phyloP scores from a whole-genome alignment of 2,113 vertebrate genomes.

The Nothoprocta perdicaria region DNA sequence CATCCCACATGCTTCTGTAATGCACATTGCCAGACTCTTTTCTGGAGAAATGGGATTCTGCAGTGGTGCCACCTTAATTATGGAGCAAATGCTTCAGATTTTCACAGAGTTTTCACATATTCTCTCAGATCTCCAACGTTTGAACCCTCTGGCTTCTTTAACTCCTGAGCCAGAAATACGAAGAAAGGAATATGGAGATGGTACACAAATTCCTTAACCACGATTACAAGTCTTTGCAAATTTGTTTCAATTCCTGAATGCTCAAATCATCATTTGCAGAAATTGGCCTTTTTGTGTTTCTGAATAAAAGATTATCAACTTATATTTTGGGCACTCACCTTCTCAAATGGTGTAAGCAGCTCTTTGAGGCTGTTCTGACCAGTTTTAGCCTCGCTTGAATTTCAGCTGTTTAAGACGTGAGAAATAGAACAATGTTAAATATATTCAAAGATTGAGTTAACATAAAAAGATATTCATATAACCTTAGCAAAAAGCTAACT shows the following conservation, averaged over 20 bases:
- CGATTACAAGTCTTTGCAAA: neutral
- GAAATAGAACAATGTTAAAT: conserved; percentile 39
- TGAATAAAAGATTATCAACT: neutral
- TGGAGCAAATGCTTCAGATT: neutral
- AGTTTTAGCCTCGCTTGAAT: conserved; percentile 20
- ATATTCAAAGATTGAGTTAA: conserved; percentile 23
- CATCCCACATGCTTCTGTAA: neutral
- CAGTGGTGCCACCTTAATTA: neutral
- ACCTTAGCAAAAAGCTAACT: neutral
- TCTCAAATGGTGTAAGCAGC: neutral
- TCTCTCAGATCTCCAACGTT: neutral
- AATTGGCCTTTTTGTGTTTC: neutral
- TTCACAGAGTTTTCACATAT: neutral
- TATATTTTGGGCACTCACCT: neutral
- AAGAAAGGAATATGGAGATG: neutral
- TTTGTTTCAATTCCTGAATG: neutral
- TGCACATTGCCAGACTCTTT: neutral
- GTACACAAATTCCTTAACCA: neutral
- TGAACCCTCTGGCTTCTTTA: neutral
- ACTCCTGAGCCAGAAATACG: neutral
- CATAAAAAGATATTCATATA: neutral
- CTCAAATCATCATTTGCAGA: neutral
- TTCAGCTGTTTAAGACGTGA: conserved; percentile 12
- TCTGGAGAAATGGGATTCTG: neutral
- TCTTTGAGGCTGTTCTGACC: neutral